phyloP scores from a whole-genome alignment of 2,797 vertebrate genomes.

The Pseudotriccus pelzelni region DNA sequence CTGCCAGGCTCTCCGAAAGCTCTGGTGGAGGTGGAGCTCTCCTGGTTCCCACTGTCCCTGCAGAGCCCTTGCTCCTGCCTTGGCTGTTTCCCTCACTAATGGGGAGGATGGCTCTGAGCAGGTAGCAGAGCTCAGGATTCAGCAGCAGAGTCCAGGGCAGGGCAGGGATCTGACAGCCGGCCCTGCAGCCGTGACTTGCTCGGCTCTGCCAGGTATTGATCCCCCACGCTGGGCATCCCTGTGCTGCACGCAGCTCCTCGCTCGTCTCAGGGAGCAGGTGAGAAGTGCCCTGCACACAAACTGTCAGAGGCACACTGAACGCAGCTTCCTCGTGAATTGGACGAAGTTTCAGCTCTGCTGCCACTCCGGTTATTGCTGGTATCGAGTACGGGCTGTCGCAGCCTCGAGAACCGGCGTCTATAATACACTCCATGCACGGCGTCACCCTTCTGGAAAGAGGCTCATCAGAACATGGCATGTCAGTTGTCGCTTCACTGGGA shows the following conservation, averaged over 20 bases:
- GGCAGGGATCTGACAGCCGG: accelerated
- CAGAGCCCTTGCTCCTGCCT: neutral
- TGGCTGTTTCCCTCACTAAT: accelerated
- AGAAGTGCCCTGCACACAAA: slow-evolving; percentile 16
- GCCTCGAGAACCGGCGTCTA: neutral
- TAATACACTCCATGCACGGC: slow-evolving; percentile 16
- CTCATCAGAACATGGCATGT: slow-evolving; percentile 44
- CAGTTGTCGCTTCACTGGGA: slow-evolving; percentile 59
- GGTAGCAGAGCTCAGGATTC: neutral
- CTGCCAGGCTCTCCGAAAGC: neutral
- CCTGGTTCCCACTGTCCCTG: neutral
- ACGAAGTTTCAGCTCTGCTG: neutral
- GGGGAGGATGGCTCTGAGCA: neutral
- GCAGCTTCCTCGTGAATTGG: neutral
- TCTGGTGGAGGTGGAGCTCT: neutral
- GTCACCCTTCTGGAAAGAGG: slow-evolving; percentile 36
- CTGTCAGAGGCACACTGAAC: neutral
- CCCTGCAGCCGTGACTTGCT: neutral
- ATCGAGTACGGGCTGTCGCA: neutral
- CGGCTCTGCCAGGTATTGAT: neutral
- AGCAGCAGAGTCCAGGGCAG: neutral
- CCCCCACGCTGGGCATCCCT: neutral
- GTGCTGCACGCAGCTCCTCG: neutral
- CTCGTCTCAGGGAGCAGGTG: neutral
- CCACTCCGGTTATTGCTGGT: accelerated